A percentile compares a stretch with the other conserved stretches of the same genome.
Conservation (phyloP, 2,797 vertebrate genomes). For the Podarcis siculus region DNA sequence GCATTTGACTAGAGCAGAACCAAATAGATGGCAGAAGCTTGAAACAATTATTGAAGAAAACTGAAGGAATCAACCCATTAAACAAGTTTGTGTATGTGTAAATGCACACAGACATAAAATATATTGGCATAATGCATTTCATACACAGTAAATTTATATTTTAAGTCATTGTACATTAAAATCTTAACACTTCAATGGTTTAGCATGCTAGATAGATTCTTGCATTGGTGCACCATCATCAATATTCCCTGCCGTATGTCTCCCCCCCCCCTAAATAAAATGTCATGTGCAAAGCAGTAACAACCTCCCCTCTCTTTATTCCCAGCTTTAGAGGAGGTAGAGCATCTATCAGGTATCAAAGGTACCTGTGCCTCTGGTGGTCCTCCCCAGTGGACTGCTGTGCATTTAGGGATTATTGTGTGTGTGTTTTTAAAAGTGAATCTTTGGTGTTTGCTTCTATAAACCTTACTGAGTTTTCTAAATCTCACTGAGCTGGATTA, state of each 20-base stretch:
- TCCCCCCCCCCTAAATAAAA: neutral
- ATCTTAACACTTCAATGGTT: too few species aligned
- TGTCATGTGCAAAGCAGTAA: neutral
- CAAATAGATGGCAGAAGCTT: too few species aligned
- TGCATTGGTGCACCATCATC: neutral
- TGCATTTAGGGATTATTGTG: neutral
- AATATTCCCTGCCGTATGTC: neutral
- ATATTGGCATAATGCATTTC: too few species aligned
- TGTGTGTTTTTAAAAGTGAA: neutral
- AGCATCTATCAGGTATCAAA: too few species aligned
- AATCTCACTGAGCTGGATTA: constrained; percentile 16
- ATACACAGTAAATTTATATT: too few species aligned
- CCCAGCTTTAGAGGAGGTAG: neutral
- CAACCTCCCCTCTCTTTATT: neutral
- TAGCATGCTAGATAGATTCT: neutral
- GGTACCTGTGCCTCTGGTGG: neutral
- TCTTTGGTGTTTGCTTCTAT: neutral
- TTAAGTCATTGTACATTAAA: too few species aligned
- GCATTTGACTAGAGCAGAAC: too few species aligned
- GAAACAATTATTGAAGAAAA: too few species aligned
- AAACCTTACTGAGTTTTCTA: constrained; percentile 15
- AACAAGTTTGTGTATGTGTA: too few species aligned
- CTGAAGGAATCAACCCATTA: too few species aligned
- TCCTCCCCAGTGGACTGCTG: neutral
- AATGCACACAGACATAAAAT: too few species aligned